A percentile compares a stretch with the other conserved stretches of the same genome.
Conservation (phyloP, 2,888 invertebrate species). For the Polyploca ridens region DNA sequence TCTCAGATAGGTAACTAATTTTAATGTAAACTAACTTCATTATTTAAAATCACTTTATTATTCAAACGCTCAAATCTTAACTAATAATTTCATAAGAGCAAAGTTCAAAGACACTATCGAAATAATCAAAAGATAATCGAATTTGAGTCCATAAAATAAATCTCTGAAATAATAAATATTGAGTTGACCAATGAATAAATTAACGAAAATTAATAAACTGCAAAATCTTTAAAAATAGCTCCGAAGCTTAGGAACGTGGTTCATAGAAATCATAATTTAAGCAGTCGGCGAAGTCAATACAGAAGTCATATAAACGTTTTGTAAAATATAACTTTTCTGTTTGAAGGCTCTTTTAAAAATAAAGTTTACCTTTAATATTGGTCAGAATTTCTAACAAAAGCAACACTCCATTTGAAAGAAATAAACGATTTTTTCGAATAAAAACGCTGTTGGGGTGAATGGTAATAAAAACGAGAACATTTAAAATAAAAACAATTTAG, state of each 20-base stretch:
- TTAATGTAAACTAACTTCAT: not conserved
- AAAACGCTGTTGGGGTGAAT: not conserved
- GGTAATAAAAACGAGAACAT: slow-evolving; percentile 44
- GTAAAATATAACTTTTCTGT: not conserved
- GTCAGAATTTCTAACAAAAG: too few species aligned
- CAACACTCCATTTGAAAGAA: too few species aligned
- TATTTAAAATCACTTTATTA: not conserved
- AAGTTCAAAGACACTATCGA: not conserved
- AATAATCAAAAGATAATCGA: not conserved
- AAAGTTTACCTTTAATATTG: not conserved
- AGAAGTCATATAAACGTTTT: not conserved
- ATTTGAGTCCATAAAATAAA: not conserved
- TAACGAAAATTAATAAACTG: not conserved
- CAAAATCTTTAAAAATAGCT: not conserved
- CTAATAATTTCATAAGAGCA: not conserved
- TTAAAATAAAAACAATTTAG: slow-evolving; percentile 81
- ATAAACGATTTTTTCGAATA: slow-evolving; percentile 8
- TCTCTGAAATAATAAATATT: not conserved
- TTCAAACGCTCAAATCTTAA: not conserved
- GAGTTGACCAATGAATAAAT: not conserved
- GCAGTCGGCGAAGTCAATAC: not conserved
- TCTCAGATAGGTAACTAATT: too few species aligned
- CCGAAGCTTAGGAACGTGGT: not conserved
- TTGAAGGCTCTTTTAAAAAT: not conserved
- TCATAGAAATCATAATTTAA: not conserved